phyloP scores from a whole-genome alignment of 2,888 invertebrate genomes.

The Nebria salina region DNA sequence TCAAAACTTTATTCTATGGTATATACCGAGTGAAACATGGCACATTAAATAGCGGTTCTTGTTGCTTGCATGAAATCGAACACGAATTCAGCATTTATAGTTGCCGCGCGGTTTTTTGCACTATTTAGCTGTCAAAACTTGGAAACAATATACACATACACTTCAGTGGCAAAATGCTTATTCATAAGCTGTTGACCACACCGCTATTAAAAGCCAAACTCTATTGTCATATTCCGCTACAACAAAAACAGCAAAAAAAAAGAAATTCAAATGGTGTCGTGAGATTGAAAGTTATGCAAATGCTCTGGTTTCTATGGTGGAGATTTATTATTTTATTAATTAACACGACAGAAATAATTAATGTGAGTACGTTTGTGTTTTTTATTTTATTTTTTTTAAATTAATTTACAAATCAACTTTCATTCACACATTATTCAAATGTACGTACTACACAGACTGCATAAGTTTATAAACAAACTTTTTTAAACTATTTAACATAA shows the following conservation, averaged over 20 bases:
- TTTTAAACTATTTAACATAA: no score
- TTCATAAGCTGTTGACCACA: not conserved
- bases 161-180: not conserved
- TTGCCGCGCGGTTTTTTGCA: not conserved
- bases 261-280: not conserved
- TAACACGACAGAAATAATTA: not conserved
- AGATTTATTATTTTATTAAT: not conserved
- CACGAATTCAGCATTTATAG: not conserved
- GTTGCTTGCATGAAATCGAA: not conserved
- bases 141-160: not conserved
- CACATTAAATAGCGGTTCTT: not conserved
- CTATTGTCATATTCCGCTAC: not conserved
- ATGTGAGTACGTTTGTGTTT: not conserved
- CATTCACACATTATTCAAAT: not conserved
- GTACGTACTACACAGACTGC: not conserved
- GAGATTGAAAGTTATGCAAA: not conserved
- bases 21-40: not conserved
- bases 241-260: not conserved
- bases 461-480: no score
- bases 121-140: not conserved
- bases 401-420: not conserved
- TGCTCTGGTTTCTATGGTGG: not conserved
- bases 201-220: not conserved
- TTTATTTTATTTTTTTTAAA: not conserved
- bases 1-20: not conserved